Evolutionary conservation across 2,113 vertebrate genomes (phyloP).

Genomic region (Gadus chalcogrammus): DNA sequence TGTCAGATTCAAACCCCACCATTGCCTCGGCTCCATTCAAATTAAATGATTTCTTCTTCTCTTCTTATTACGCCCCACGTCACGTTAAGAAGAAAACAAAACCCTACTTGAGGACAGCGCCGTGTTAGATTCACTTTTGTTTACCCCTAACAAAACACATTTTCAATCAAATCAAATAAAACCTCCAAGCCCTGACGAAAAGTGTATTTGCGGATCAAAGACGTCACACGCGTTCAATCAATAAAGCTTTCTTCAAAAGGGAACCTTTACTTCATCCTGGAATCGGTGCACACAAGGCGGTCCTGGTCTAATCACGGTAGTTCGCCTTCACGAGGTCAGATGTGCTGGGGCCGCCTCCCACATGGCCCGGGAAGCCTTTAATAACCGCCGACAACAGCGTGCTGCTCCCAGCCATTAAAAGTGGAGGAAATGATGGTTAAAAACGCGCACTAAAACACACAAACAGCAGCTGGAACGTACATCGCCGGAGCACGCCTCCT

Average conservation of each 20-base stretch:
- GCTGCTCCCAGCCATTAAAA: neutral
- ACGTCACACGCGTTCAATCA: neutral
- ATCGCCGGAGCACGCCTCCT: constrained; percentile 16
- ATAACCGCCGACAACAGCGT: no score
- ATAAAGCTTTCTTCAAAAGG: neutral
- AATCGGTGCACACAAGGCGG: no score
- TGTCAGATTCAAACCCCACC: constrained; percentile 38
- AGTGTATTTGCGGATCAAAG: no score
- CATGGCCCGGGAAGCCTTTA: no score
- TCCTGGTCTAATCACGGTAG: no score
- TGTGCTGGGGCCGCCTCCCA: no score
- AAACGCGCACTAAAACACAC: neutral
- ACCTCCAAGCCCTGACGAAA: no score
- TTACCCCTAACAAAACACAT: neutral
- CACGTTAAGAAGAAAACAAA: neutral
- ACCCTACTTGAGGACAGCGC: neutral
- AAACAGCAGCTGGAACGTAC: no score
- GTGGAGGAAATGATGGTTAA: neutral
- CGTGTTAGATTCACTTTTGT: neutral
- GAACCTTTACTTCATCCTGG: no score
- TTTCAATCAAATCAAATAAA: neutral
- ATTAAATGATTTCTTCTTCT: no score
- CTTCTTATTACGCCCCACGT: neutral
- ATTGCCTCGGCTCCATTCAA: constrained; percentile 8
- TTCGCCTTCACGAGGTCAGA: no score